phyloP scores from a whole-genome alignment of 2,113 vertebrate genomes.

The Sceloporus tristichus region DNA sequence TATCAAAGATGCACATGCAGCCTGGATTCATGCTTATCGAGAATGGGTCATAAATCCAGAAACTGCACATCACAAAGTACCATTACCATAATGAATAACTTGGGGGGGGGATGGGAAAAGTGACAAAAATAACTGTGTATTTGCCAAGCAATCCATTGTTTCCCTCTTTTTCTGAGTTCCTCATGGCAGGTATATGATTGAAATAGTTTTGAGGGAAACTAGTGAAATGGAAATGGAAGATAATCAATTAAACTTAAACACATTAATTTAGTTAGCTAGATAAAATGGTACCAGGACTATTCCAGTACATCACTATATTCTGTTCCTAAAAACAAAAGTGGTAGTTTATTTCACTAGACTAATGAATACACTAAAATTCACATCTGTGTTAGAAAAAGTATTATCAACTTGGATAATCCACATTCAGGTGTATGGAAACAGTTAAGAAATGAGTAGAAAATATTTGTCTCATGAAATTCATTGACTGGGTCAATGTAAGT shows the following conservation, averaged over 20 bases:
- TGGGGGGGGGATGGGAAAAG: slow-evolving; percentile 37
- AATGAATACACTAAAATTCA: background rate
- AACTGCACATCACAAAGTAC: slow-evolving; percentile 73
- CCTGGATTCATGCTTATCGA: slow-evolving; percentile 77
- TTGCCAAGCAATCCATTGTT: slow-evolving; percentile 54
- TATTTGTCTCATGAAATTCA: background rate
- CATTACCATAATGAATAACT: slow-evolving; percentile 81
- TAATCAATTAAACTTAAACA: slow-evolving; percentile 13
- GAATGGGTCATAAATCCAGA: slow-evolving; percentile 85
- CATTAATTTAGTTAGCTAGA: background rate
- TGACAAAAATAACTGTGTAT: slow-evolving; percentile 70
- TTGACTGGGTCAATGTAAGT: too few relatives aligned
- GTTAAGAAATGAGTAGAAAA: background rate
- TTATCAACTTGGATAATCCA: background rate
- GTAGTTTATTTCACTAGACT: slow-evolving; percentile 1
- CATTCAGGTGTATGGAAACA: background rate
- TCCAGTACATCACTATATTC: background rate
- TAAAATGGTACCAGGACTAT: background rate
- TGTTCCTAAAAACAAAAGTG: background rate
- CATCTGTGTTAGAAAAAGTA: background rate
- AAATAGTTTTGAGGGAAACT: slow-evolving; percentile 40
- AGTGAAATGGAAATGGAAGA: slow-evolving; percentile 33
- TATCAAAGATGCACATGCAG: slow-evolving; percentile 87
- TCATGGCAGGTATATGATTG: slow-evolving; percentile 32
- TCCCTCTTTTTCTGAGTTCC: slow-evolving; percentile 45